These are phyloP conservation scores for Drosophila athabasca DNA, from an alignment of 1,140 invertebrate genomes.

Conservation along the genomic window DNA sequence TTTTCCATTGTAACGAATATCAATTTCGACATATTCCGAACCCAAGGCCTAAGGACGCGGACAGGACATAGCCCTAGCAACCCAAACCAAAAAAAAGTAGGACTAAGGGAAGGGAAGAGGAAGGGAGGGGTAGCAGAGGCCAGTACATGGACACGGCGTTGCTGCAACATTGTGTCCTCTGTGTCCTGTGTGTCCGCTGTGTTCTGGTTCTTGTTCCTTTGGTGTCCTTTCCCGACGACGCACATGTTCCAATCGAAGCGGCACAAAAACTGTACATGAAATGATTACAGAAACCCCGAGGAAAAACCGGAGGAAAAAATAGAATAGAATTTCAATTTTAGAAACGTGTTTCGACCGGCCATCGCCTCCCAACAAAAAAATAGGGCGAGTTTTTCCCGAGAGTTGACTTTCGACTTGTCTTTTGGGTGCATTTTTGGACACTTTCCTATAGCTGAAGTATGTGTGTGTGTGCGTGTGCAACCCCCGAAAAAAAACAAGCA, in stretches of 20 bases:
- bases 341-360: slow-evolving; percentile 68
- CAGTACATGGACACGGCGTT: slow-evolving; percentile 30
- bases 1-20: slow-evolving; percentile 73
- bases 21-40: slow-evolving; percentile 73
- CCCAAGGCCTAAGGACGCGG: slow-evolving; percentile 9
- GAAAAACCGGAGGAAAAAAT: slow-evolving; percentile 33
- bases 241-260: slow-evolving; percentile 80
- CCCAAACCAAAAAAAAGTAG: slow-evolving; percentile 13
- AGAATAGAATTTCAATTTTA: slow-evolving; percentile 80
- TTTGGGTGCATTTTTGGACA: slow-evolving; percentile 70
- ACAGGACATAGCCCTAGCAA: slow-evolving; percentile 14
- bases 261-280: slow-evolving; percentile 79
- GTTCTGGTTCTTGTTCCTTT: slow-evolving; percentile 28
- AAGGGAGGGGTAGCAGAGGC: neutral
- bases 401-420: slow-evolving; percentile 71
- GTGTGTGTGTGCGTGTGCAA: slow-evolving; percentile 41
- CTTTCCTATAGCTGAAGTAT: slow-evolving; percentile 29
- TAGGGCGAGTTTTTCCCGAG: slow-evolving; percentile 19
- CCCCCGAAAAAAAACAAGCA: slow-evolving; percentile 41
- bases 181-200: slow-evolving; percentile 19
- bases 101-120: too few relatives aligned
- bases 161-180: slow-evolving; percentile 23
- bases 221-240: slow-evolving; percentile 68
- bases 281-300: slow-evolving; percentile 59
- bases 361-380: slow-evolving; percentile 22